Base-by-base conservation (phyloP, 2,888 invertebrate species). In the Habrosyne pyritoides region DNA sequence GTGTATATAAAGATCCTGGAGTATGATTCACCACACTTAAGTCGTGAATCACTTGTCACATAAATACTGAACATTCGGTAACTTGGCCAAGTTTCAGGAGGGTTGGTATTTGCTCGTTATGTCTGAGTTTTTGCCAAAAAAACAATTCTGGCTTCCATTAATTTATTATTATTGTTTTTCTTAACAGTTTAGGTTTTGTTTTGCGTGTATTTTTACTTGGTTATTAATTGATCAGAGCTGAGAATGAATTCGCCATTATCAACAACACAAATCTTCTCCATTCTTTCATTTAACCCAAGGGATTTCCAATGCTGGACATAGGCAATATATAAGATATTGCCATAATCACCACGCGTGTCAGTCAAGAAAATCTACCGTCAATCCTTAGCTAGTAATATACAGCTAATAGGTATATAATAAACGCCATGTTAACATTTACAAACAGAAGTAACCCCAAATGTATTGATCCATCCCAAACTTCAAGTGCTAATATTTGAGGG, bases 391-490 rank as follows among this genome's bases (percentile, higher is more conserved):
- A 14, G 18, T 42, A 42, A 18, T 8, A n/a, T 18, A 42, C n/a
- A 33, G 12, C 1, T 33, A n/a, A 30, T 12, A 12, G 2, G 4
- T 8, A 14, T 0, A 48, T 48, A 48, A 14, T 22, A 14, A 24
- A 24, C 24, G 21, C 26, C 24, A 24, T n/a, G n/a, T 47, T 51
- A 47, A 24, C 36, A 33, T 47, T 47, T 24, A 48, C 46, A 42
- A 54, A 52, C 49, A 48, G 52, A 47, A 21, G 47, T 18, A 21
- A 52, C 48, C 57, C 55, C 55, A 18, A 60, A 56, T 61, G 55
- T 66, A 67, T 67, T 61, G 67, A 66, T 66, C 58, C 59, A 48
- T 46, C 55, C 12, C 54, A 53, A 53, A 33, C n/a, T 33, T 33
- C 59, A 61, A 60, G 61, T 64, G 55, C 54, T 47, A n/a, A 24